These are phyloP conservation scores for Trinectes maculatus DNA, from an alignment of 2,113 vertebrate genomes.

Conservation along the genomic window DNA sequence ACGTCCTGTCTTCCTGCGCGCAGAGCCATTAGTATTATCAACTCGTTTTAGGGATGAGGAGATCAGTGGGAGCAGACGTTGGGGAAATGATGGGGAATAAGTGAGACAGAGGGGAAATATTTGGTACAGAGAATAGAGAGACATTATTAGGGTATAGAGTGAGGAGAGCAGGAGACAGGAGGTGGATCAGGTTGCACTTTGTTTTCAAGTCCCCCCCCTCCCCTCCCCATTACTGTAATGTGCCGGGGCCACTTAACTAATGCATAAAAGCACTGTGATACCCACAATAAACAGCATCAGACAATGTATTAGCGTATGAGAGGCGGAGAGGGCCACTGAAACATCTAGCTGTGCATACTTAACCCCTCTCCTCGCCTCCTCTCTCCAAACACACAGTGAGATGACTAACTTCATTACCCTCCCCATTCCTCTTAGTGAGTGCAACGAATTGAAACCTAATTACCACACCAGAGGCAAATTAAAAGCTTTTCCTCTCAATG, in stretches of 20 bases:
- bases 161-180: conserved; percentile 30
- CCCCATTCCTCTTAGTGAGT: conserved; percentile 77
- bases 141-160: conserved; percentile 49
- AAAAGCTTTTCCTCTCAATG: conserved; percentile 81
- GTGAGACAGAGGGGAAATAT: conserved; percentile 41
- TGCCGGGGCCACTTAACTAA: conserved; percentile 85
- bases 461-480: conserved; percentile 80
- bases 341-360: conserved; percentile 63
- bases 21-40: conserved; percentile 86
- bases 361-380: conserved; percentile 45
- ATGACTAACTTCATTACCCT: conserved; percentile 80
- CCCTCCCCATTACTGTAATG: conserved; percentile 88
- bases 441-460: conserved; percentile 80
- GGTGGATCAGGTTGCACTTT: conserved; percentile 85
- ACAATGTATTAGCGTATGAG: conserved; percentile 75
- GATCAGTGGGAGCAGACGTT: conserved; percentile 40
- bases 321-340: conserved; percentile 55
- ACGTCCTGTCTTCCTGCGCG: conserved; percentile 81
- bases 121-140: conserved; percentile 41
- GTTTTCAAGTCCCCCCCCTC: conserved; percentile 84
- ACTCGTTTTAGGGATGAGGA: conserved; percentile 74
- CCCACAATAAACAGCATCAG: conserved; percentile 80
- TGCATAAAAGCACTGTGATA: conserved; percentile 75
- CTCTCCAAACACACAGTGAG: conserved; percentile 62
- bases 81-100: conserved; percentile 67